Evolutionary conservation across 2,888 invertebrate species (phyloP).

Genomic region (Drosophila maculinotata): DNA sequence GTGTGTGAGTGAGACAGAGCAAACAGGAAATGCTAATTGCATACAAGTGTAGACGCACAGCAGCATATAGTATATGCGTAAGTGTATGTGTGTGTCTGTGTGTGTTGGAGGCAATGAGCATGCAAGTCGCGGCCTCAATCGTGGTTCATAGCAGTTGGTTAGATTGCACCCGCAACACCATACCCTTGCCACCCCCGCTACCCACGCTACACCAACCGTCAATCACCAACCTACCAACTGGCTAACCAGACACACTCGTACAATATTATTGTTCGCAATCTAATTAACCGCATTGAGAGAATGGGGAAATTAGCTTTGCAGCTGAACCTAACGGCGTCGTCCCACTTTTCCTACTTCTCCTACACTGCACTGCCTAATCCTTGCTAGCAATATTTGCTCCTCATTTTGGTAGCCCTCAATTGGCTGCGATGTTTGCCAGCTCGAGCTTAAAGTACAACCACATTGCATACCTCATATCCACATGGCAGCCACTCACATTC

Average conservation of each 20-base stretch:
- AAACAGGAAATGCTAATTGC: conserved; percentile 74
- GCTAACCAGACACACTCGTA: conserved; percentile 30
- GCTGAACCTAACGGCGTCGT: background rate
- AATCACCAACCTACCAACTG: conserved; percentile 3
- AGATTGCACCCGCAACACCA: conserved; percentile 7
- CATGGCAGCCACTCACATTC: conserved; percentile 6
- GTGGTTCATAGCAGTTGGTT: conserved; percentile 20
- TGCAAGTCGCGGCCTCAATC: conserved; percentile 48
- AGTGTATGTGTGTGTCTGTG: conserved; percentile 16
- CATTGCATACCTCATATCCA: conserved; percentile 6
- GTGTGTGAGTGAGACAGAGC: conserved; percentile 31
- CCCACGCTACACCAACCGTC: background rate
- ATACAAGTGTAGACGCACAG: conserved; percentile 51
- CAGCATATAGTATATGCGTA: conserved; percentile 1
- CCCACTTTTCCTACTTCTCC: background rate
- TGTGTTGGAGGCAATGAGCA: conserved; percentile 33
- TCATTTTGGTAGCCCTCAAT: conserved; percentile 47
- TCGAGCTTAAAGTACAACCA: conserved; percentile 19
- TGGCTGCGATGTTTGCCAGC: conserved; percentile 28
- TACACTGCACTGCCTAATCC: conserved; percentile 19
- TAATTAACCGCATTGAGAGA: conserved; percentile 63
- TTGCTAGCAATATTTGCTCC: conserved; percentile 50
- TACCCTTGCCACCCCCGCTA: background rate
- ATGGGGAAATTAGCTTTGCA: background rate
- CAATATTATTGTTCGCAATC: conserved; percentile 74